Evolutionary conservation across 2,113 vertebrate genomes (phyloP).

Genomic region (Serinus canaria): DNA sequence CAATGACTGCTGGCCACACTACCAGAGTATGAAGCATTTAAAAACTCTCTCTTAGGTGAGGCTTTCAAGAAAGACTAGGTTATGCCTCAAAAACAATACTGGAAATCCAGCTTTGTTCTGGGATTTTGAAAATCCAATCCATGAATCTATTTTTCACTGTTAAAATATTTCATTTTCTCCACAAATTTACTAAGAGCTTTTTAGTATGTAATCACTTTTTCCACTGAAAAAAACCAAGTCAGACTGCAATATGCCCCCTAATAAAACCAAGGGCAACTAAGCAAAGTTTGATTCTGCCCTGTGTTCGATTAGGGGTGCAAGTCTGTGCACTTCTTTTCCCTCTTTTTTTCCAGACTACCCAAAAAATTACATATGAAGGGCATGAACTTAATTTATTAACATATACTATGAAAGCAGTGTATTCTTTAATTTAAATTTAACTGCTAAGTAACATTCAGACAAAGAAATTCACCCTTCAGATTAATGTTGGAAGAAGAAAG

Average conservation of each 20-base stretch:
- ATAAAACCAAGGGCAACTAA: background rate
- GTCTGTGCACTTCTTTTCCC: background rate
- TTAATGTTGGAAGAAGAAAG: background rate
- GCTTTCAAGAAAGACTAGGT: background rate
- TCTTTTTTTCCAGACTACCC: background rate
- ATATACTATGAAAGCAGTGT: background rate
- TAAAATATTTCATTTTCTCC: background rate
- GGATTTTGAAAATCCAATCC: background rate
- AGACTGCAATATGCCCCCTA: background rate
- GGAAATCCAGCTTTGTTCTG: background rate
- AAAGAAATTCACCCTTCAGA: background rate
- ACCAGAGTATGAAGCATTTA: background rate
- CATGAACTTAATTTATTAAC: background rate
- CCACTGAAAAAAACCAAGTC: background rate
- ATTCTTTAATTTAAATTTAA: background rate
- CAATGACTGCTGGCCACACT: background rate
- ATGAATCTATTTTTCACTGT: background rate
- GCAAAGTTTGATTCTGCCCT: background rate
- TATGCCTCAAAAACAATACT: background rate
- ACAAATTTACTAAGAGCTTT: background rate
- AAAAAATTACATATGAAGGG: background rate
- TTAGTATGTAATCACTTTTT: background rate
- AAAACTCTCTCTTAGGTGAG: background rate
- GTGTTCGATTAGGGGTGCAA: rapidly evolving
- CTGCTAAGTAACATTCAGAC: background rate